phyloP scores from a whole-genome alignment of 2,888 invertebrate species.

The Aleiodes alternator region DNA sequence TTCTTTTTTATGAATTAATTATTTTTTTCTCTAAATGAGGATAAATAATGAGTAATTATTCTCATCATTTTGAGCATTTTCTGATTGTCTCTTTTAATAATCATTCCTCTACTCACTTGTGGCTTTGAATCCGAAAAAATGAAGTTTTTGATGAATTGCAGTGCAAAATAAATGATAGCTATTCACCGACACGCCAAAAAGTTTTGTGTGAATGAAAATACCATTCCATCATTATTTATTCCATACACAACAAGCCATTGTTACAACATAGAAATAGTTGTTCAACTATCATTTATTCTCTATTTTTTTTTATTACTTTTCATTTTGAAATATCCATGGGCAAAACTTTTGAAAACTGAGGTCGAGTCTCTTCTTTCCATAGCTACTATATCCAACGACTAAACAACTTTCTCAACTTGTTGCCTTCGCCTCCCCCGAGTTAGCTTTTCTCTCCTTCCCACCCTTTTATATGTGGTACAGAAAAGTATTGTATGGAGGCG shows the following conservation, averaged over 20 bases:
- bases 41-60: no score
- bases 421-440: conserved; percentile 53
- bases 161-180: no score
- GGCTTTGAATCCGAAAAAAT: no score
- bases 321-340: conserved; percentile 9
- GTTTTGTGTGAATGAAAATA: background rate
- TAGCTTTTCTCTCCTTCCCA: conserved; percentile 30
- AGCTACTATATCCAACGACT: conserved; percentile 44
- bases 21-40: no score
- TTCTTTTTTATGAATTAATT: no score
- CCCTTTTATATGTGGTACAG: conserved; percentile 16
- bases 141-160: no score
- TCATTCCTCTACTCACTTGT: no score
- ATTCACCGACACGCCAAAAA: no score
- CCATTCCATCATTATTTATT: conserved; percentile 21
- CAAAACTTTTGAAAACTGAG: conserved; percentile 15
- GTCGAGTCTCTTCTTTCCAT: conserved; percentile 6
- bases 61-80: no score
- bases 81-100: no score
- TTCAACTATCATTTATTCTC: conserved; percentile 17
- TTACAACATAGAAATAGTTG: conserved; percentile 14
- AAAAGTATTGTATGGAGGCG: conserved; percentile 51
- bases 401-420: conserved; percentile 67
- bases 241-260: conserved; percentile 27
- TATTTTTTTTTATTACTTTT: background rate